Base-by-base conservation (phyloP, 1,140 invertebrate genomes). In the Littorina saxatilis region DNA sequence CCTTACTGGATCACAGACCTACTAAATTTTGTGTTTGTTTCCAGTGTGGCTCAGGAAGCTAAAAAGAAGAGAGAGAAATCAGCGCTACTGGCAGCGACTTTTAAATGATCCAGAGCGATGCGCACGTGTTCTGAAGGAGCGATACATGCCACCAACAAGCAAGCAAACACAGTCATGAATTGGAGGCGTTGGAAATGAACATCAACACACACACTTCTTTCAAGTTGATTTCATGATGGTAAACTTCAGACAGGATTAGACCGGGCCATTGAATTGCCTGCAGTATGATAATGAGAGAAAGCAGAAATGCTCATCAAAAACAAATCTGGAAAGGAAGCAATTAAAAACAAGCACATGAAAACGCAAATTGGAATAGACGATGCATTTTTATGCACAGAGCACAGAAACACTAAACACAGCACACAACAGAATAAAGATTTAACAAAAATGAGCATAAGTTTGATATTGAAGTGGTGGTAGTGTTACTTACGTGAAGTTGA, bases 61-160 rank as follows among this genome's bases (percentile, higher is more conserved):
- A 39, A 68, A 40, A 35, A 13, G 66, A 68, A 29, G 23, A 68
- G 66, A 68, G 39, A 40, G 17, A 39, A 68, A 68, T 32, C 32
- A 35, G 39, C 66, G 66, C 13, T 40, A 68, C 66, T 68, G 66
- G 66, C 66, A 68, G 66, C 66, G 66, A 68, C 66, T 68, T 32
- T 39, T 23, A 23, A 68, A 68, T 68, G 66, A 68, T 23, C 66
- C 66, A 40, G 66, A 68, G 35, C 66, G 66, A 39, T 68, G 66
- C 20, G 66, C 66, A 39, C 66, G 66, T 32, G 66, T 68, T 35
- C 39, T 68, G 66, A 68, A 68, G 66, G 66, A 68, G 9, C 66
- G 66, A 17, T 68, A 68, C 66, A 68, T 68, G 17, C 66, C 66
- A 2, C 39, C 32, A 35, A 68, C 2, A 20, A 39, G 66, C n/a